Percentiles rank a stretch among this genome's conserved stretches.
Evolutionary conservation across 2,888 invertebrate species (phyloP).

Genomic region (Tenthredo notha): DNA sequence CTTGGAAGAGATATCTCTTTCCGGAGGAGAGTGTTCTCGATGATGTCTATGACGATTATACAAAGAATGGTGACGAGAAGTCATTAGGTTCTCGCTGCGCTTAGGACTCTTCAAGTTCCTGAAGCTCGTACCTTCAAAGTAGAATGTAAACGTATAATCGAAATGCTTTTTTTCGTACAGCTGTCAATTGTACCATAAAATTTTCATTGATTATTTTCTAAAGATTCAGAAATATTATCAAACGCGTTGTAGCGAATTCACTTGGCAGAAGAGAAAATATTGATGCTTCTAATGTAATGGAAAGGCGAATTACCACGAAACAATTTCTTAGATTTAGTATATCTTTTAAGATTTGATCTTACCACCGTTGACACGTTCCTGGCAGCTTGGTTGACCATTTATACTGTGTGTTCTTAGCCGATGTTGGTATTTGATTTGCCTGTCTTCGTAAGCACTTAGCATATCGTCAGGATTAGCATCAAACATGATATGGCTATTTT

Average conservation of each 20-base stretch:
- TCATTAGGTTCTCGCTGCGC: not conserved
- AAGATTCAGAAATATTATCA: too few species aligned
- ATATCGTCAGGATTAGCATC: not conserved
- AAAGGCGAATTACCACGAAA: not conserved
- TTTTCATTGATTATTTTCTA: not conserved
- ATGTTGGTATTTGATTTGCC: not conserved
- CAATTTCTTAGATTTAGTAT: not conserved
- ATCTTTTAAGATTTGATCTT: not conserved
- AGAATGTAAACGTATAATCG: not conserved
- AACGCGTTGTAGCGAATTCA: too few species aligned
- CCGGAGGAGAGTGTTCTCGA: slow-evolving; percentile 58
- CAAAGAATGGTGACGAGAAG: not conserved
- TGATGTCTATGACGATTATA: not conserved
- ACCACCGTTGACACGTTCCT: slow-evolving; percentile 15
- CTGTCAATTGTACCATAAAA: not conserved
- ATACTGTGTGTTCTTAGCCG: not conserved
- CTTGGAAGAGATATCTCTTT: slow-evolving; percentile 56
- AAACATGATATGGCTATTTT: not conserved
- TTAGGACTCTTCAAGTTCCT: not conserved
- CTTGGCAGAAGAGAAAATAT: too few species aligned
- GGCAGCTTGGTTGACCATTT: not conserved
- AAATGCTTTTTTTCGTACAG: not conserved
- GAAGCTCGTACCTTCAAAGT: not conserved
- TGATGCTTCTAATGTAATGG: too few species aligned
- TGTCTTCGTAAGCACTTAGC: not conserved